These are phyloP conservation scores for Numida meleagris DNA, from an alignment of 2,113 vertebrate genomes.

Conservation along the genomic window DNA sequence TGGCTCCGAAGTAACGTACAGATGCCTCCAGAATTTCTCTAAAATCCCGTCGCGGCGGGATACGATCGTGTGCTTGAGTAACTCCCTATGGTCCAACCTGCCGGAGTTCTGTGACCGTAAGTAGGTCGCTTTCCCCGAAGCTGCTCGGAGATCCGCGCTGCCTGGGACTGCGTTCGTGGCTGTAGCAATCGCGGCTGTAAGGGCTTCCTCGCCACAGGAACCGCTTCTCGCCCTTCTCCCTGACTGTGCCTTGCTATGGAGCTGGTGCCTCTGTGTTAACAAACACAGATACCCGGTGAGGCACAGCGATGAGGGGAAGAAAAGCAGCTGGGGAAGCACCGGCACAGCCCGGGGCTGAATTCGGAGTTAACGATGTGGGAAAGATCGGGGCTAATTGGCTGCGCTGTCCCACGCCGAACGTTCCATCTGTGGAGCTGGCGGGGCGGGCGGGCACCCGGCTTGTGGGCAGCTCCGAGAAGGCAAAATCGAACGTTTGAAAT, in stretches of 20 bases:
- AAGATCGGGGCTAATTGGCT: not conserved
- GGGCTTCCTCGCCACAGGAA: not conserved
- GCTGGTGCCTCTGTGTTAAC: accelerated
- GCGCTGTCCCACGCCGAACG: accelerated
- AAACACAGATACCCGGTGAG: accelerated
- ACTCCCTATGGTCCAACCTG: slow-evolving; percentile 47
- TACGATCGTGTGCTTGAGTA: not conserved
- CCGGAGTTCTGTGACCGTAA: not conserved
- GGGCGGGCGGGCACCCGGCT: accelerated
- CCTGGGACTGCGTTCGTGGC: accelerated
- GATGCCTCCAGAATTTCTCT: accelerated
- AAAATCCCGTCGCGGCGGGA: not conserved
- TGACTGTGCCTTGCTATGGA: accelerated
- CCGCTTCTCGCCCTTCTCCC: not conserved
- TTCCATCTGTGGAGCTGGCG: not conserved
- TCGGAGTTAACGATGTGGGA: accelerated
- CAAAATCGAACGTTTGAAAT: too few species aligned
- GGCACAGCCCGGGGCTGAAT: not conserved
- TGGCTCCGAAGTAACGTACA: not conserved
- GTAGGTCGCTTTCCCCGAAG: not conserved
- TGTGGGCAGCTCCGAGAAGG: accelerated
- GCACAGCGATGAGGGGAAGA: accelerated
- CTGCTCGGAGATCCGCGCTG: not conserved
- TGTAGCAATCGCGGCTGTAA: not conserved
- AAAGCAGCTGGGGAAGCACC: accelerated